Percentiles rank a stretch among this genome's conserved stretches.
These are phyloP conservation scores for Ridgeia piscesae DNA, from an alignment of 1,140 invertebrate species.

Conservation along the genomic window DNA sequence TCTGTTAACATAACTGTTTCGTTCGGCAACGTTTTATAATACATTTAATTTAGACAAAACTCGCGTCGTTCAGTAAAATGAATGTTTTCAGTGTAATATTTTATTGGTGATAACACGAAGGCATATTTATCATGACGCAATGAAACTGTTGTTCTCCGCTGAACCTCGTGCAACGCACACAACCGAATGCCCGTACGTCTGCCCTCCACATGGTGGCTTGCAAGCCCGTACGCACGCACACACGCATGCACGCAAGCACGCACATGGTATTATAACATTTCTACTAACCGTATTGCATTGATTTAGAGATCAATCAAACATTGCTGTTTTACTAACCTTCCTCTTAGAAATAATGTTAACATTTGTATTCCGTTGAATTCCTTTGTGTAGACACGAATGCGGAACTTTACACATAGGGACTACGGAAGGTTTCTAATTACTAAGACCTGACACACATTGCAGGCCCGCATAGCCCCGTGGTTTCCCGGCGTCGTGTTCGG, in stretches of 20 bases:
- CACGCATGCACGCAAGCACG: neutral
- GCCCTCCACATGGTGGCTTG: too few species aligned
- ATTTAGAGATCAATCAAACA: too few species aligned
- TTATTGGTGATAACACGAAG: too few species aligned
- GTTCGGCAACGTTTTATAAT: neutral
- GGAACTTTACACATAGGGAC: too few species aligned
- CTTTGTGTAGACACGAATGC: too few species aligned
- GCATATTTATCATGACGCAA: neutral
- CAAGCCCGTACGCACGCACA: neutral
- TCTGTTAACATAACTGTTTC: too few species aligned
- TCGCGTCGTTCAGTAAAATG: neutral
- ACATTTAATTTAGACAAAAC: neutral
- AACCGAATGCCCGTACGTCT: neutral
- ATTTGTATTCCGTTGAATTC: too few species aligned
- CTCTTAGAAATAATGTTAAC: too few species aligned
- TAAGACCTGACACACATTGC: neutral
- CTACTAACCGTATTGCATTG: neutral
- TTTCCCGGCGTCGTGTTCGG: constrained; percentile 25
- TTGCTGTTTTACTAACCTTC: too few species aligned
- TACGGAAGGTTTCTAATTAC: neutral
- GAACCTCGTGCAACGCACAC: neutral
- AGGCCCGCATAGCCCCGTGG: neutral
- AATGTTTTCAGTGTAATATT: too few species aligned
- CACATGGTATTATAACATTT: neutral
- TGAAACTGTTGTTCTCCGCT: neutral